These are phyloP conservation scores for Eurypyga helias DNA, from an alignment of 2,113 vertebrate species.

Conservation along the genomic window DNA sequence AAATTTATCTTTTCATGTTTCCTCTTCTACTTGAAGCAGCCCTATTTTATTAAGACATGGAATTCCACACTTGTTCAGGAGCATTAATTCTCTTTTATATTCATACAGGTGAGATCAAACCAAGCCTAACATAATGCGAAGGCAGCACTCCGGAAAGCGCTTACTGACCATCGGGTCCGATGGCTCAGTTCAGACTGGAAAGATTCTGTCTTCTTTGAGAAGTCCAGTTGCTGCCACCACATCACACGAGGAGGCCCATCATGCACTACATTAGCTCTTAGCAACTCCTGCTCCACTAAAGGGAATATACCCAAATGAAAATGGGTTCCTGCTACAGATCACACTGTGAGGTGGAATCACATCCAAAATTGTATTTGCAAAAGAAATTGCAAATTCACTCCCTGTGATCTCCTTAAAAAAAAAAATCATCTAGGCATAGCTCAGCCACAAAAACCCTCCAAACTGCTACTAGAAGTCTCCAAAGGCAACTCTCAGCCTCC, in stretches of 20 bases:
- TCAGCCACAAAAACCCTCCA: not conserved
- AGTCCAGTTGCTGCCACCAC: not conserved
- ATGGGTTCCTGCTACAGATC: not conserved
- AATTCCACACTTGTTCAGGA: not conserved
- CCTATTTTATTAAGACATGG: not conserved
- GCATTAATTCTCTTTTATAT: not conserved
- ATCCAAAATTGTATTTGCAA: not conserved
- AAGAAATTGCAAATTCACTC: not conserved
- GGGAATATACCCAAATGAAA: not conserved
- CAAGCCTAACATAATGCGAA: not conserved
- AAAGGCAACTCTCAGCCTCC: not conserved
- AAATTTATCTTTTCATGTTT: not conserved
- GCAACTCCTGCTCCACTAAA: not conserved
- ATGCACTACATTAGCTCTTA: rapidly evolving
- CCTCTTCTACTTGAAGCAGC: not conserved
- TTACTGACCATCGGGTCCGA: not conserved
- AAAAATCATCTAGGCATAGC: not conserved
- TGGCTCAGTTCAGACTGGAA: not conserved
- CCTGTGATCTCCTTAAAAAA: not conserved
- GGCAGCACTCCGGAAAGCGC: not conserved
- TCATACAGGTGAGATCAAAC: not conserved
- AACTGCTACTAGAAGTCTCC: not conserved
- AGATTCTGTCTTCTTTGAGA: not conserved
- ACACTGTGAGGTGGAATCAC: not conserved
- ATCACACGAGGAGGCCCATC: not conserved